phyloP scores from a whole-genome alignment of 2,888 invertebrate species.

The Leptothorax acervorum region DNA sequence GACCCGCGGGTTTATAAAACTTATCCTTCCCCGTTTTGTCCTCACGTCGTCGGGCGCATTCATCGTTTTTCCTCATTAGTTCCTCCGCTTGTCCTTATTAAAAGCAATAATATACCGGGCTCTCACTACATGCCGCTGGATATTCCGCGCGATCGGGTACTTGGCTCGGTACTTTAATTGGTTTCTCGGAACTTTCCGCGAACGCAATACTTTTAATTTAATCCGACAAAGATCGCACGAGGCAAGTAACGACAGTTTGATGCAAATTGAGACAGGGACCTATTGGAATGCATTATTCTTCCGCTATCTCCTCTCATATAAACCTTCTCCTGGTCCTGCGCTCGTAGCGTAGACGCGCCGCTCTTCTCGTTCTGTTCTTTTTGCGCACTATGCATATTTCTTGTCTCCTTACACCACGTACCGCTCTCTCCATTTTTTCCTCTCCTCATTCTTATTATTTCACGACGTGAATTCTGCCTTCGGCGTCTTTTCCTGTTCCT shows the following conservation, averaged over 20 bases:
- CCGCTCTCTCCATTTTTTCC: not conserved
- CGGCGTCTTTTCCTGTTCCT: not conserved
- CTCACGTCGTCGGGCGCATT: not conserved
- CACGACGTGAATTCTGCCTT: not conserved
- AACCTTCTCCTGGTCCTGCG: slow-evolving; percentile 6
- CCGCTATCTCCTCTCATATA: slow-evolving; percentile 42
- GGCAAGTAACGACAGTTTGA: slow-evolving; percentile 47
- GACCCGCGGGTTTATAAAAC: slow-evolving; percentile 1
- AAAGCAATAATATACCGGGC: slow-evolving; percentile 30
- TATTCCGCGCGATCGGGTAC: slow-evolving; percentile 25
- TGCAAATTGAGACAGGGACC: slow-evolving; percentile 43
- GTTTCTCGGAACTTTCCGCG: slow-evolving; percentile 33
- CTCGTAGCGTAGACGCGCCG: slow-evolving; percentile 13
- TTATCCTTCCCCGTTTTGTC: slow-evolving; percentile 31
- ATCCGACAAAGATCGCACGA: slow-evolving; percentile 28
- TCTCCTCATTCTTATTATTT: slow-evolving; percentile 33
- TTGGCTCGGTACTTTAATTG: slow-evolving; percentile 35
- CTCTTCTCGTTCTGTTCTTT: slow-evolving; percentile 16
- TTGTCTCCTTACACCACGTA: slow-evolving; percentile 6
- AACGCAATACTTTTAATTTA: slow-evolving; percentile 42
- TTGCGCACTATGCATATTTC: slow-evolving; percentile 28
- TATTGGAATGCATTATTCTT: slow-evolving; percentile 53
- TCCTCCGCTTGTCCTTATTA: slow-evolving; percentile 42
- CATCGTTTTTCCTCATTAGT: not conserved
- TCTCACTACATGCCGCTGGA: not conserved